A percentile compares a stretch with the other conserved stretches of the same genome.
Conservation (phyloP, 2,888 invertebrate species). For the Anthrax anthrax region DNA sequence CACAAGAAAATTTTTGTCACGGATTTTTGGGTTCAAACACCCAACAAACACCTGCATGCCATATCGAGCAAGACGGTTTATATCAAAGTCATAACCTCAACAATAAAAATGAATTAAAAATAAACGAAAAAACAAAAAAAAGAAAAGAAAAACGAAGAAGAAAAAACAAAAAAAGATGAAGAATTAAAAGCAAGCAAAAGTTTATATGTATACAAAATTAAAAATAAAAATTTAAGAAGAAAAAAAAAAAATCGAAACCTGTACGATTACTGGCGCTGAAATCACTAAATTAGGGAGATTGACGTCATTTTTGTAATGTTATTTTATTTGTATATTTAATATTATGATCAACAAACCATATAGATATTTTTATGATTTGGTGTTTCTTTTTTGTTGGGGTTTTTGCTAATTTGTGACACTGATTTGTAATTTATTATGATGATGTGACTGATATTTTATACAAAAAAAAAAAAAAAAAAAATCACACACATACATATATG, state of each 20-base stretch:
- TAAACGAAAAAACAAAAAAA: background rate
- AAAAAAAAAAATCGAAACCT: background rate
- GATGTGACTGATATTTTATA: no score
- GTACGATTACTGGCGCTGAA: background rate
- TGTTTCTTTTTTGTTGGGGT: background rate
- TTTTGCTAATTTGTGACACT: background rate
- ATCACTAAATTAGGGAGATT: background rate
- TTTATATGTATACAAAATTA: no score
- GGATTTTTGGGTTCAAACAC: conserved; percentile 7
- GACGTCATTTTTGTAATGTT: background rate
- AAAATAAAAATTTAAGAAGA: background rate
- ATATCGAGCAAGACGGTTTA: conserved; percentile 1
- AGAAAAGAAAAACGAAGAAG: background rate
- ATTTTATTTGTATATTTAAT: no score
- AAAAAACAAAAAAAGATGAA: background rate
- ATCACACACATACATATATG: no score
- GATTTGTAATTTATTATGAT: background rate
- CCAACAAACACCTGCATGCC: conserved; percentile 5
- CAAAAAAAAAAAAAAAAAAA: no score
- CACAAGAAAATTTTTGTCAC: conserved; percentile 3
- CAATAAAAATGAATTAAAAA: background rate
- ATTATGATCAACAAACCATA: no score
- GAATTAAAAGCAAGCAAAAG: background rate
- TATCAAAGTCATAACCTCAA: background rate
- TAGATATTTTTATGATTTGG: no score